phyloP scores from a whole-genome alignment of 2,888 invertebrate genomes.

The Eumacrocentrus americanus region DNA sequence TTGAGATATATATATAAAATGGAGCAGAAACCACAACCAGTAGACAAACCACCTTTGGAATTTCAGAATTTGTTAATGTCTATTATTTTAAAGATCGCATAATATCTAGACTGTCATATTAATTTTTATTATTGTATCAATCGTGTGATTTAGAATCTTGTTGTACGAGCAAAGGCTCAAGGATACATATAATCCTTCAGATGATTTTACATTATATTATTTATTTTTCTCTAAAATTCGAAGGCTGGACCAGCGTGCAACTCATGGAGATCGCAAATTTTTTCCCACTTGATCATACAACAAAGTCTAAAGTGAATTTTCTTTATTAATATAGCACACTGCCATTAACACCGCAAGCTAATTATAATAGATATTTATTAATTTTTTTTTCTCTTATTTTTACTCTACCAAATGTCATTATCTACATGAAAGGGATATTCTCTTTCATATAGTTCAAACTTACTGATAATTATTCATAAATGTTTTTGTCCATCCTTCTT shows the following conservation, averaged over 20 bases:
- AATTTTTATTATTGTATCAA: conserved; percentile 1
- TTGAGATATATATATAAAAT: conserved; percentile 38
- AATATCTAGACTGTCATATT: no score
- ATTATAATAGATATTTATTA: conserved; percentile 39
- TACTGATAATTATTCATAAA: conserved; percentile 18
- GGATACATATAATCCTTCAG: neutral
- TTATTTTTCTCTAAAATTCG: conserved; percentile 31
- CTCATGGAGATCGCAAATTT: neutral
- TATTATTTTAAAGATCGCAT: conserved; percentile 43
- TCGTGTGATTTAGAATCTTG: conserved; percentile 1
- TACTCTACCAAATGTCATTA: conserved; percentile 29
- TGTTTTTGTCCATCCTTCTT: conserved; percentile 4
- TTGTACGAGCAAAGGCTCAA: conserved; percentile 19
- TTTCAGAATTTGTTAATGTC: conserved; percentile 40
- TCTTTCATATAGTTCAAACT: conserved; percentile 31
- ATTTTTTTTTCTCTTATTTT: conserved; percentile 28
- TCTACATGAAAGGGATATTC: conserved; percentile 12
- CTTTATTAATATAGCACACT: conserved; percentile 38
- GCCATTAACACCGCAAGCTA: conserved; percentile 44
- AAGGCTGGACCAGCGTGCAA: conserved; percentile 23
- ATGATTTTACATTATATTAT: neutral
- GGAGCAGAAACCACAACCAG: conserved; percentile 41
- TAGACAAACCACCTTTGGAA: conserved; percentile 36
- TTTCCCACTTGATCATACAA: conserved; percentile 32
- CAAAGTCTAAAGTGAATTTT: conserved; percentile 33